phyloP scores from a whole-genome alignment of 1,140 invertebrate genomes.

The Drosophila teissieri region DNA sequence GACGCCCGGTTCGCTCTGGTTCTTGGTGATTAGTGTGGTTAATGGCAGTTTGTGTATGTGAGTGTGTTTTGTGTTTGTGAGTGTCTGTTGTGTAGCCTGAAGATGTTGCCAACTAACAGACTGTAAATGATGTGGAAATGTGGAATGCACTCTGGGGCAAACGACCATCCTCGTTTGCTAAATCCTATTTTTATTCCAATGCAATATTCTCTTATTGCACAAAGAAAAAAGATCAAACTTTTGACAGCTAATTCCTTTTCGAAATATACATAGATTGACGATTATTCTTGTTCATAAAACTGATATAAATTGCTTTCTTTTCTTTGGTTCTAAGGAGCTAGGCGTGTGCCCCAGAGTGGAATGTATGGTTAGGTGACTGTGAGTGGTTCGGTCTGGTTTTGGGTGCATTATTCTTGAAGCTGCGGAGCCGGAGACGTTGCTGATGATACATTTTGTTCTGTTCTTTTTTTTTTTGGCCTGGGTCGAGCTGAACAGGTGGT shows the following conservation, averaged over 20 bases:
- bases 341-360: background rate
- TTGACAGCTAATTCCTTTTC: too few relatives aligned
- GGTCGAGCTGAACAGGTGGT: conserved; percentile 40
- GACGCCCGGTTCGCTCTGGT: conserved; percentile 37
- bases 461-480: conserved; percentile 12
- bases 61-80: background rate
- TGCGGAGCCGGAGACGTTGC: conserved; percentile 44
- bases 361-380: conserved; percentile 20
- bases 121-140: conserved; percentile 2
- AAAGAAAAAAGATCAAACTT: background rate
- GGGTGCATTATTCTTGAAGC: conserved; percentile 29
- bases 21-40: conserved; percentile 54
- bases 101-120: conserved; percentile 19
- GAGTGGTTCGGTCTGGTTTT: conserved; percentile 6
- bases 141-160: background rate
- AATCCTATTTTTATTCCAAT: background rate
- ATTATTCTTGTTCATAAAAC: too few relatives aligned
- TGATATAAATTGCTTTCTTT: too few relatives aligned
- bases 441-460: conserved; percentile 32
- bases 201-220: background rate
- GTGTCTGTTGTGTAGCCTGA: conserved; percentile 7
- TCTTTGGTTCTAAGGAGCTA: background rate
- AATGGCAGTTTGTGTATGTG: conserved; percentile 23
- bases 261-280: too few relatives aligned
- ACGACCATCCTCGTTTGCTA: background rate